Conservation (phyloP, 1,140 invertebrate genomes). For the Seison nebaliae region DNA sequence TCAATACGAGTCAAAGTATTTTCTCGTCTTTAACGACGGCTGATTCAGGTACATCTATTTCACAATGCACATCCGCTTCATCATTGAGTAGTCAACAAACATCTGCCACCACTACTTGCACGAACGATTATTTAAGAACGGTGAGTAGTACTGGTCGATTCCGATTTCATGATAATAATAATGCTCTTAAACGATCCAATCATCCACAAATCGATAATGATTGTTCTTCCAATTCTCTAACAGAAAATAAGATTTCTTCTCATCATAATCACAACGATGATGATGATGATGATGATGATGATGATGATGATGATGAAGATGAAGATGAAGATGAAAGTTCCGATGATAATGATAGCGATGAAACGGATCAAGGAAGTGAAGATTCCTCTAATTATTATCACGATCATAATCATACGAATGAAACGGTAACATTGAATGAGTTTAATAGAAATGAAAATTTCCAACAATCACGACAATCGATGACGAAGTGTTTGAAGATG, state of each 20-base stretch:
- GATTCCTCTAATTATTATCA: too few relatives aligned
- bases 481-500: too few relatives aligned
- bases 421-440: too few relatives aligned
- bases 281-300: not conserved
- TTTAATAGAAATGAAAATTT: too few relatives aligned
- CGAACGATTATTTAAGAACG: conserved; percentile 5
- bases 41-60: too few relatives aligned
- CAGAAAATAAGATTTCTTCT: not conserved
- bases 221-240: conserved; percentile 1
- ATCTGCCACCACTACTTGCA: not conserved
- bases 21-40: too few relatives aligned
- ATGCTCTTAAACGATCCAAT: conserved; percentile 1
- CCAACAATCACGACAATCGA: too few relatives aligned
- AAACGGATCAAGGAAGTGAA: not conserved
- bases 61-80: too few relatives aligned
- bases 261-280: not conserved
- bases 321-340: not conserved
- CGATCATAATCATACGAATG: too few relatives aligned
- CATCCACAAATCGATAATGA: conserved; percentile 4
- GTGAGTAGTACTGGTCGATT: not conserved
- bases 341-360: not conserved
- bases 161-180: too few relatives aligned
- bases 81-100: conserved; percentile 2
- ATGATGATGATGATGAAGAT: not conserved
- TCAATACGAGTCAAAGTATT: too few relatives aligned